A percentile compares a stretch with the other conserved stretches of the same genome.
phyloP scores from a whole-genome alignment of 2,888 invertebrate genomes.

The Enoplolaimus lenunculus region DNA sequence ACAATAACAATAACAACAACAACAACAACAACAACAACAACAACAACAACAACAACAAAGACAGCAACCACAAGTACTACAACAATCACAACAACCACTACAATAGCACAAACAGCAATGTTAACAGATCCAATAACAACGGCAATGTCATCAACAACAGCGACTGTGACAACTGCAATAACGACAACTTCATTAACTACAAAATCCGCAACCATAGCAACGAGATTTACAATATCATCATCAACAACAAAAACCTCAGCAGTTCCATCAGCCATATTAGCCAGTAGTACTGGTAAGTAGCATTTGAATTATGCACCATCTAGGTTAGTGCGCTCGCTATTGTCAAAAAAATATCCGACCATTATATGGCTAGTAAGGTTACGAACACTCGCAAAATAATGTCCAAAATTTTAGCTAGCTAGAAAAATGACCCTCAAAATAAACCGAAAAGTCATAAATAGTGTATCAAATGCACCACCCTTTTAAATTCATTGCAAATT shows the following conservation, averaged over 20 bases:
- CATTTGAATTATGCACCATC: no score
- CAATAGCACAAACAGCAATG: neutral
- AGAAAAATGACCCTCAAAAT: no score
- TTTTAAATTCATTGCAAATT: no score
- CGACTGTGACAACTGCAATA: slow-evolving; percentile 18
- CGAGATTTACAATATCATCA: slow-evolving; percentile 1
- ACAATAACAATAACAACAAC: neutral
- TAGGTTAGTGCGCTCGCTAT: no score
- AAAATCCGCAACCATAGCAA: slow-evolving; percentile 11
- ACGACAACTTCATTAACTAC: slow-evolving; percentile 17
- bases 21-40: slow-evolving; percentile 8
- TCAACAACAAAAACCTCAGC: slow-evolving; percentile 15
- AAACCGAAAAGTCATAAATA: no score
- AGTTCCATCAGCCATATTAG: slow-evolving; percentile 7
- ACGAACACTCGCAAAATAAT: no score
- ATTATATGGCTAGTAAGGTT: no score
- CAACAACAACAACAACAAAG: slow-evolving; percentile 4
- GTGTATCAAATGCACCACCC: no score
- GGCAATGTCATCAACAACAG: slow-evolving; percentile 18
- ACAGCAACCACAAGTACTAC: slow-evolving; percentile 3
- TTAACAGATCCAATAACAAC: slow-evolving; percentile 16
- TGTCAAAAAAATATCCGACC: no score
- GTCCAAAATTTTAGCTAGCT: no score
- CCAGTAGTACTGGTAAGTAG: no score
- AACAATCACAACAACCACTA: neutral